Conservation (phyloP, 2,113 vertebrate genomes). For the Hemibagrus wyckioides region DNA sequence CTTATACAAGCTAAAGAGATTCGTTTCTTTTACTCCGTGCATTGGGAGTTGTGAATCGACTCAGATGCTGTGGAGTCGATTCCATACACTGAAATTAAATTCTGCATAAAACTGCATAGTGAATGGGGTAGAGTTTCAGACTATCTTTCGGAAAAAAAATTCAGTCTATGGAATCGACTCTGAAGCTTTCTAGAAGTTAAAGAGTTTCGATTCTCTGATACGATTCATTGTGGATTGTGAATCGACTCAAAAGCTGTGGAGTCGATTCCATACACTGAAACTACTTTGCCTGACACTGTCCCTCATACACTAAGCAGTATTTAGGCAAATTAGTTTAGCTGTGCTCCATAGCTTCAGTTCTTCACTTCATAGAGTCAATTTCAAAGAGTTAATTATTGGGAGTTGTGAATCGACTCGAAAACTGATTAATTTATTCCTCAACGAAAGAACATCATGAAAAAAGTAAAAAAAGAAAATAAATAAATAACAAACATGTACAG, state of each 20-base stretch:
- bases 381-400: no score
- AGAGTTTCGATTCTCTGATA: neutral
- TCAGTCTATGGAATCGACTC: neutral
- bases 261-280: neutral
- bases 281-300: neutral
- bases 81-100: neutral
- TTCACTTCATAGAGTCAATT: no score
- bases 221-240: neutral
- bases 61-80: neutral
- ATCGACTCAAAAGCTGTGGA: neutral
- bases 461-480: neutral
- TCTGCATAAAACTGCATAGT: neutral
- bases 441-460: no score
- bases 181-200: neutral
- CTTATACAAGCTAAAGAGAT: no score
- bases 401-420: no score
- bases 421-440: no score
- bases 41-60: neutral
- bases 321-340: no score
- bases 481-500: neutral
- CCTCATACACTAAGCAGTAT: no score
- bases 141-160: neutral
- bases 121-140: neutral
- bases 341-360: no score
- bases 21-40: neutral